Base-by-base conservation (phyloP, 2,113 vertebrate genomes). In the Pygoscelis antarcticus region DNA sequence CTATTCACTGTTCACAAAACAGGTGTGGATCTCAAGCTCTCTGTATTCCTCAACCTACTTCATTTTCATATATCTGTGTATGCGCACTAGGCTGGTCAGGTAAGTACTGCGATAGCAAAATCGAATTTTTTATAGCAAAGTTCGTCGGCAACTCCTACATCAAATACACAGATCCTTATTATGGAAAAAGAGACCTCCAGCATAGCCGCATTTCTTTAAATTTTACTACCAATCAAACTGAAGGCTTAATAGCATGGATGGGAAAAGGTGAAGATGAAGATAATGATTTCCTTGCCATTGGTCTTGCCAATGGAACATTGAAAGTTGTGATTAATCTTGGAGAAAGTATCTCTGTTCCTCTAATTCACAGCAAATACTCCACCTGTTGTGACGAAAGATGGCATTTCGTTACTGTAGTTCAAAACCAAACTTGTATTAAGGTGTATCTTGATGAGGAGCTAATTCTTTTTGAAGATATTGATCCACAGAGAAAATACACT, bases 281-380 rank as follows among this genome's bases (percentile, higher is more conserved):
- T 20, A 98, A 99, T 16, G 98, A 99, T 87, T 99, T 99, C 95
- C 98, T 99, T 61, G 98, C 98, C 16, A 95, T 98, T 14, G 99
- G 99, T 29, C 96, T 99, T 34, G 90, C 98, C 70, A 93, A 95
- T 10, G 97, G 98, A 29, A 93, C 91, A 46, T 94, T 99, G n/a
- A 99, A 98, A 97, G 83, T 99, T 36, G 98, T 97, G 3, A 95
- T 99, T n/a, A 99, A 99, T 64, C 98, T 99, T 13, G 99, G 99
- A 49, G 98, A 99, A 93, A 98, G 96, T 80, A 90, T 98, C 14
- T 95, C 98, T 16, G 80, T 97, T 34, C 98, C 98, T 18, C n/a
- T 98, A 26, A 87, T 94, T 66, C 92, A 97, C 0, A 97, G 54
- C 27, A 98, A 98, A 62, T 36, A 84, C 34, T 84, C 87, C 1